Conservation (phyloP, 2,113 vertebrate genomes). For the Pseudolaguvia tuberculata region DNA sequence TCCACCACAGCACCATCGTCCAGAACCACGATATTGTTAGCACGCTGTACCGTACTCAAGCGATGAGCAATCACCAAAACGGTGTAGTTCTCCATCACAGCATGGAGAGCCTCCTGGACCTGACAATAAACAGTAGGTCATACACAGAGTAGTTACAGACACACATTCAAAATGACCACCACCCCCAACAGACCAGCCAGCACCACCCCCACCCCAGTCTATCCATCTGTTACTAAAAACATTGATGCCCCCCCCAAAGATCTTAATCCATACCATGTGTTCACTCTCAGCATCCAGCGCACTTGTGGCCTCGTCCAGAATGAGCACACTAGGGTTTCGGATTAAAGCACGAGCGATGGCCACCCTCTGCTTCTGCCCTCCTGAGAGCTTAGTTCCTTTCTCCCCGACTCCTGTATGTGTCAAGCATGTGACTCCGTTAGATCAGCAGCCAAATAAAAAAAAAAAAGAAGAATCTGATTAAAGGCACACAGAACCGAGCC, state of each 20-base stretch:
- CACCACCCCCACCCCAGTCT: neutral
- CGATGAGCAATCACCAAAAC: constrained; percentile 91
- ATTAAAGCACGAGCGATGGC: constrained; percentile 91
- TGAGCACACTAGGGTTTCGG: constrained; percentile 79
- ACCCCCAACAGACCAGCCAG: neutral
- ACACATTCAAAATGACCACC: neutral
- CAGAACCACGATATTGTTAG: constrained; percentile 88
- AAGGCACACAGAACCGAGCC: neutral
- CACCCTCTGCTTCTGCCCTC: constrained; percentile 94
- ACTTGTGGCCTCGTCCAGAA: constrained; percentile 93
- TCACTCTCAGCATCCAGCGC: constrained; percentile 92
- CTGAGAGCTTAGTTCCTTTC: constrained; percentile 89
- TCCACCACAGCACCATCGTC: constrained; percentile 83
- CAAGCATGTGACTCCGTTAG: neutral
- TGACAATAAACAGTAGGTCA: constrained; percentile 42
- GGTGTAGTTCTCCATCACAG: constrained; percentile 75
- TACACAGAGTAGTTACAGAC: neutral
- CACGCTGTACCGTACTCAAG: constrained; percentile 90
- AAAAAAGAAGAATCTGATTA: neutral
- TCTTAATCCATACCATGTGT: constrained; percentile 67
- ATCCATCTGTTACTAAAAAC: neutral
- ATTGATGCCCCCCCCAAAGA: neutral
- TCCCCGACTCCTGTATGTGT: constrained; percentile 80
- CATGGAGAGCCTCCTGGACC: constrained; percentile 89
- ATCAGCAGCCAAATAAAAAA: neutral